phyloP scores from a whole-genome alignment of 2,113 vertebrate species.

The Psettodes erumei region DNA sequence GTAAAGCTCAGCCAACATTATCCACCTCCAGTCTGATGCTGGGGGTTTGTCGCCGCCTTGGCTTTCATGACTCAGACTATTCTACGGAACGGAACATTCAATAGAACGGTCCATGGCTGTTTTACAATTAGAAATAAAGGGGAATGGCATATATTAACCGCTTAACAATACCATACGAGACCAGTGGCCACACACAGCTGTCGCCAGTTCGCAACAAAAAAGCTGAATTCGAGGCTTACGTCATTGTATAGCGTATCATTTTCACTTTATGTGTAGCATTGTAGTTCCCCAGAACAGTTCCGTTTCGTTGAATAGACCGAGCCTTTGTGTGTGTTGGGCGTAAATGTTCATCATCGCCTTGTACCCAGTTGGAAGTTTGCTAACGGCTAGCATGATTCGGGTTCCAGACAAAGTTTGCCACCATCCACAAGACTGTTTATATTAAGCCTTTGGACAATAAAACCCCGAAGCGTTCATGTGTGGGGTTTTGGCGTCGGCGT shows the following conservation, averaged over 20 bases:
- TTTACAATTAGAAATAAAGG: not conserved
- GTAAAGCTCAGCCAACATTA: slow-evolving; percentile 51
- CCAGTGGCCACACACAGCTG: not conserved
- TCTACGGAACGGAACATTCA: slow-evolving; percentile 57
- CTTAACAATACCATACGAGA: not conserved
- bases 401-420: not conserved
- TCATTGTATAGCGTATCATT: slow-evolving; percentile 52
- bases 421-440: too few relatives aligned
- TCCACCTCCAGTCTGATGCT: slow-evolving; percentile 65
- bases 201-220: not conserved
- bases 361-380: slow-evolving; percentile 19
- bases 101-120: slow-evolving; percentile 5
- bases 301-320: slow-evolving; percentile 75
- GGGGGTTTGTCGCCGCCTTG: slow-evolving; percentile 75
- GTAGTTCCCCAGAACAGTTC: slow-evolving; percentile 69
- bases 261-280: slow-evolving; percentile 66
- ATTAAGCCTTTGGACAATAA: slow-evolving; percentile 6
- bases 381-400: not conserved
- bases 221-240: slow-evolving; percentile 17
- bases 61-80: slow-evolving; percentile 77
- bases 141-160: rapidly evolving
- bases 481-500: slow-evolving; percentile 34
- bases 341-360: slow-evolving; percentile 26
- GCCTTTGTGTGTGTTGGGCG: slow-evolving; percentile 73
- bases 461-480: not conserved